These are phyloP conservation scores for Pelochelys cantorii DNA, from an alignment of 2,797 vertebrate genomes.

Conservation along the genomic window DNA sequence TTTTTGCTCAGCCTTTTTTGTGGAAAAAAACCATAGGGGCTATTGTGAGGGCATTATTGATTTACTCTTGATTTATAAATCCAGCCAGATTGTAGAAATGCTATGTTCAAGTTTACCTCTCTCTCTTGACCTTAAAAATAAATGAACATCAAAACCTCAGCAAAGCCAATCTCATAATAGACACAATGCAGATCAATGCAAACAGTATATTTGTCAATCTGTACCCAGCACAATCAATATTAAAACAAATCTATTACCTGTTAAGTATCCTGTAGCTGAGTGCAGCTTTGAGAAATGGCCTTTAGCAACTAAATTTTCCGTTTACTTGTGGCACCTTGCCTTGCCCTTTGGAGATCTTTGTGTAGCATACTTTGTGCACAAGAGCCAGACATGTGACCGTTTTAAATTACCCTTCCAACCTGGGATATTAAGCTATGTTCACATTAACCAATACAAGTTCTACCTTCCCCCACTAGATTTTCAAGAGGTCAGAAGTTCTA, in stretches of 20 bases:
- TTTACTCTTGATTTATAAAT: conserved; percentile 66
- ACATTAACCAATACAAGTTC: neutral
- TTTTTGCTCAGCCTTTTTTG: conserved; percentile 39
- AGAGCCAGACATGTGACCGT: neutral
- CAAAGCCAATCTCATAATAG: neutral
- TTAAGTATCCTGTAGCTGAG: neutral
- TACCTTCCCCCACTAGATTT: neutral
- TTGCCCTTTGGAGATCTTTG: neutral
- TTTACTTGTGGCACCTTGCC: neutral
- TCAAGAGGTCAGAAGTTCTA: neutral
- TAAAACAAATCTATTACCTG: conserved; percentile 18
- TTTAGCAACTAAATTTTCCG: neutral
- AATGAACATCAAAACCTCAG: rapidly evolving
- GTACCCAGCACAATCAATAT: rapidly evolving
- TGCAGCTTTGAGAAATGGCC: neutral
- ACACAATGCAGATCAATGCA: neutral
- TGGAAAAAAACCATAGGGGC: conserved; percentile 28
- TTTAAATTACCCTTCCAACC: conserved; percentile 1
- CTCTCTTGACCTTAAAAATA: rapidly evolving
- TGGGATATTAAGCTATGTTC: neutral
- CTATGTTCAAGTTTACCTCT: neutral
- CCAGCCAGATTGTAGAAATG: neutral
- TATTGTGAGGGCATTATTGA: conserved; percentile 52
- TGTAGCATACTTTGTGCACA: neutral
- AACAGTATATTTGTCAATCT: neutral